A percentile compares a stretch with the other conserved stretches of the same genome.
These are phyloP conservation scores for Rhadinocentrus ornatus DNA, from an alignment of 2,797 vertebrate species.

Conservation along the genomic window DNA sequence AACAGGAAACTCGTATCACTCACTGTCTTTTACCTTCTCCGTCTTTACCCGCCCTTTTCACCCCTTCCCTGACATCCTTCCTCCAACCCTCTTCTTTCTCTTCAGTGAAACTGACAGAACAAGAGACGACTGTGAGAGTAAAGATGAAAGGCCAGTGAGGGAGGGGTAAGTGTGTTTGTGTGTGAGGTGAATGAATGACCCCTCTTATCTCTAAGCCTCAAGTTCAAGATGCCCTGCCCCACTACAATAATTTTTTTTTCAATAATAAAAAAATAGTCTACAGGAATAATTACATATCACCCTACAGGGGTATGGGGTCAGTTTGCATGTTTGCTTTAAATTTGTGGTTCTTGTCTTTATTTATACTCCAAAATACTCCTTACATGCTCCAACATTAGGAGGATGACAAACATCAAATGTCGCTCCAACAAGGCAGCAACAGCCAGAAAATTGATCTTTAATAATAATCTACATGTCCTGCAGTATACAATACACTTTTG, in stretches of 20 bases:
- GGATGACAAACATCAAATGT: slow-evolving; percentile 44
- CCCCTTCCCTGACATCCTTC: slow-evolving; percentile 67
- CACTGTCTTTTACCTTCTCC: slow-evolving; percentile 39
- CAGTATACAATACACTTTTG: slow-evolving; percentile 45
- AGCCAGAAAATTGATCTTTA: slow-evolving; percentile 33
- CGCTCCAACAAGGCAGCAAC: slow-evolving; percentile 36
- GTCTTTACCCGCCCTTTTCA: slow-evolving; percentile 27
- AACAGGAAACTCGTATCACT: slow-evolving; percentile 54
- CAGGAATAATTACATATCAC: slow-evolving; percentile 41
- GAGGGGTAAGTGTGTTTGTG: slow-evolving; percentile 59
- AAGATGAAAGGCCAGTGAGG: slow-evolving; percentile 79
- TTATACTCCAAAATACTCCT: slow-evolving; percentile 20
- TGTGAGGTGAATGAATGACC: slow-evolving; percentile 75
- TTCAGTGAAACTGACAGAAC: slow-evolving; percentile 73
- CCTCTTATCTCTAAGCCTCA: slow-evolving; percentile 58
- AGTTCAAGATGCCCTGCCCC: slow-evolving; percentile 25
- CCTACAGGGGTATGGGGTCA: slow-evolving; percentile 38
- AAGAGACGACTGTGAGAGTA: slow-evolving; percentile 82
- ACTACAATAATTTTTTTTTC: slow-evolving; percentile 57
- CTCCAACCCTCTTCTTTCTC: slow-evolving; percentile 58
- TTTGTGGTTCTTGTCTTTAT: slow-evolving; percentile 9
- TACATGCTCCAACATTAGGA: slow-evolving; percentile 28
- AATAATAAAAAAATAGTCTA: slow-evolving; percentile 12
- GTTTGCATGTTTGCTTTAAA: background rate
- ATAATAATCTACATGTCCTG: slow-evolving; percentile 16